These are phyloP conservation scores for Pterocles orientalis DNA, from an alignment of 2,113 vertebrate genomes.

Conservation along the genomic window DNA sequence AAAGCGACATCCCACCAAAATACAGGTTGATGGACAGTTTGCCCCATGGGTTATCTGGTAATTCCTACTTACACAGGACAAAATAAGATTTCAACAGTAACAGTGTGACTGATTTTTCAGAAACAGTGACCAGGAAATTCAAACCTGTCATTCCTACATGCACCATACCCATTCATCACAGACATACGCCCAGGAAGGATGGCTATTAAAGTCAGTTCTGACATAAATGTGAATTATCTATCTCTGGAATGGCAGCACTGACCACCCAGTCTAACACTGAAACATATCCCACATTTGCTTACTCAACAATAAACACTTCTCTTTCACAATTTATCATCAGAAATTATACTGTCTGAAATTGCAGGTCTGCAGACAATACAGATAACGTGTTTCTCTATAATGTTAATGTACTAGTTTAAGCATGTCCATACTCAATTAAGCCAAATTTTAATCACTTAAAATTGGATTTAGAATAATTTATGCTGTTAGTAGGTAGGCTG, in stretches of 20 bases:
- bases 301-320: background rate
- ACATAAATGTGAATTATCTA: background rate
- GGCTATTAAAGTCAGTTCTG: background rate
- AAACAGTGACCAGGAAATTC: background rate
- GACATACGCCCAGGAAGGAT: background rate
- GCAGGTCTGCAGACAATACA: background rate
- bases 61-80: conserved; percentile 75
- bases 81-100: background rate
- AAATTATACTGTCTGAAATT: background rate
- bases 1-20: conserved; percentile 82
- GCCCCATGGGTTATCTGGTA: conserved; percentile 72
- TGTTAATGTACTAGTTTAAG: background rate
- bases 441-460: background rate
- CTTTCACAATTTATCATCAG: background rate
- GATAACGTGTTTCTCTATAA: background rate
- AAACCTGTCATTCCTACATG: background rate
- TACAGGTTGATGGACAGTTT: conserved; percentile 79
- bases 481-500: background rate
- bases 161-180: background rate
- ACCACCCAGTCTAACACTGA: background rate
- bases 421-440: background rate
- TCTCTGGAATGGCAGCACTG: background rate
- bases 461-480: background rate
- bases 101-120: fast-evolving
- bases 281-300: background rate